These are phyloP conservation scores for Blastomussa wellsi DNA, from an alignment of 92 coral and sea anemone species.

Conservation along the genomic window DNA sequence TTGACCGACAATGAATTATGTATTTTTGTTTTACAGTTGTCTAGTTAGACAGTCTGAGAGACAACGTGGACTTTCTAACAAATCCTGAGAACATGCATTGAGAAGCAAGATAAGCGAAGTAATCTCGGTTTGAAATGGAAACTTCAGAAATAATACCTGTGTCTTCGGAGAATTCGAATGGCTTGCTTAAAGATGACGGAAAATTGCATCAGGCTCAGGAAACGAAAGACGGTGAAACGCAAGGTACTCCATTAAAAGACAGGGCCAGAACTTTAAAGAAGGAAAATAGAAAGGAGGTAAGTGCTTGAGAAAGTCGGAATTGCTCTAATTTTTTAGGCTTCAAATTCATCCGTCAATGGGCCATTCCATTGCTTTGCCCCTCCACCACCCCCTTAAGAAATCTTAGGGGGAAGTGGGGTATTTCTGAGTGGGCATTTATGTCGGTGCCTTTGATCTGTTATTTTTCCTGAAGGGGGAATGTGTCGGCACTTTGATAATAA, in stretches of 20 bases:
- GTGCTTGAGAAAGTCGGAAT: not conserved
- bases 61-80: not conserved
- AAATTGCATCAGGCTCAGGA: not conserved
- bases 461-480: too few species aligned
- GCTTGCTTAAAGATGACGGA: not conserved
- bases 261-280: not conserved
- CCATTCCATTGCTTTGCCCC: too few species aligned
- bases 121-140: conserved; percentile 10
- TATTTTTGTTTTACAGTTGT: not conserved
- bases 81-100: not conserved
- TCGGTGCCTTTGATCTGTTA: too few species aligned
- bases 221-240: not conserved
- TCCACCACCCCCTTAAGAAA: too few species aligned
- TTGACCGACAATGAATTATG: not conserved
- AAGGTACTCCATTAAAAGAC: not conserved
- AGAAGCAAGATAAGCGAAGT: not conserved
- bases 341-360: too few species aligned
- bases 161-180: conserved; percentile 6
- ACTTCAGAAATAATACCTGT: conserved; percentile 15
- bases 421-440: too few species aligned
- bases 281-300: conserved; percentile 13
- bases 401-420: too few species aligned
- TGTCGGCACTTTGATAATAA: too few species aligned
- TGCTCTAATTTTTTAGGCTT: not conserved
- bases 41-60: not conserved